A percentile compares a stretch with the other conserved stretches of the same genome.
phyloP scores from a whole-genome alignment of 2,888 invertebrate genomes.

The Tipula confusa region DNA sequence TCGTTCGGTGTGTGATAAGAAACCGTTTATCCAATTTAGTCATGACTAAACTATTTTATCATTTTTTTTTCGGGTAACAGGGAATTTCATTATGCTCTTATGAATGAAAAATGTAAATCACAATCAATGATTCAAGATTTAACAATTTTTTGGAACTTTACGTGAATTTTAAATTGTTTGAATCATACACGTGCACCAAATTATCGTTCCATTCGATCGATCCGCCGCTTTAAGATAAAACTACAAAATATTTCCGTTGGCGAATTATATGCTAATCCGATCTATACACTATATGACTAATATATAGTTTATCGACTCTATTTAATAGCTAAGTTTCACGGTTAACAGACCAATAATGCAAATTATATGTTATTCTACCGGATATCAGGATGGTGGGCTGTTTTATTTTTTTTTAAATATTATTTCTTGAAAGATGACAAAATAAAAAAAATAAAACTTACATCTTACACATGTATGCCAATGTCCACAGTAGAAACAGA shows the following conservation, averaged over 20 bases:
- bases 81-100: not conserved
- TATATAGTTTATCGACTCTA: not conserved
- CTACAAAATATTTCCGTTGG: not conserved
- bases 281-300: not conserved
- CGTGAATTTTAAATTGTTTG: not conserved
- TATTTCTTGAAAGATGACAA: not conserved
- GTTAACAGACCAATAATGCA: not conserved
- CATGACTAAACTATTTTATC: not conserved
- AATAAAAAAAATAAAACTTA: not conserved
- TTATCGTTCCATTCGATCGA: no score
- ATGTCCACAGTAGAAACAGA: not conserved
- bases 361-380: not conserved
- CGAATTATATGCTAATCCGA: not conserved
- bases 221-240: not conserved
- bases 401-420: not conserved
- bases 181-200: not conserved
- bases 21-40: not conserved
- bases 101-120: not conserved
- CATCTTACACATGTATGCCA: not conserved
- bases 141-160: not conserved
- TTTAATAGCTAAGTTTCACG: not conserved
- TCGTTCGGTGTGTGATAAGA: not conserved
- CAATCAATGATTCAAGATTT: not conserved
- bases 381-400: conserved; percentile 6
- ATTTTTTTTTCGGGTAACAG: not conserved